Base-by-base conservation (phyloP, 2,797 vertebrate genomes). In the Myotis pilosus region DNA sequence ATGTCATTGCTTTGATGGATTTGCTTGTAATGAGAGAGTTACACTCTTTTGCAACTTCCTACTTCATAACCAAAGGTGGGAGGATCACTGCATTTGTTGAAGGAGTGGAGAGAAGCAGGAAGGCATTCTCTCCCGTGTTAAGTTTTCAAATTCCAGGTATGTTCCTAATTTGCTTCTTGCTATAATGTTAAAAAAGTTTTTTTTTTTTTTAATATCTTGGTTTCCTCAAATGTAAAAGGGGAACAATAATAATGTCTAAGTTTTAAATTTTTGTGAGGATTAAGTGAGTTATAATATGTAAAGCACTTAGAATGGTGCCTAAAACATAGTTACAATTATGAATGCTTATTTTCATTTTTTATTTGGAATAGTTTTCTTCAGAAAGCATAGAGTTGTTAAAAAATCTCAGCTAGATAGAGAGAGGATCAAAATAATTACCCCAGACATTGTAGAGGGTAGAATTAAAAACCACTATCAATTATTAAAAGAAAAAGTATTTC, bases 401-500 rank as follows among this genome's bases (percentile, higher is more conserved):
- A 91, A 91, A 19, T 36, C 36, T 90, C 38, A 89, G 22, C 64
- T 83, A 89, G 66, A 44, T 20, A 71, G 20, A 85, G 33, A 82
- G 80, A 60, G 36, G 12, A 94, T 90, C 74, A 95, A 71, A 64
- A 55, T 92, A 91, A 93, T 90, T 71, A 72, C n/a, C 10, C 19
- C 2, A 5, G 33, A 22, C 49, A 53, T 71, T 89, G 47, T 60
- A 84, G 22, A 92, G 19, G 16, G 23, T 72, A 44, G 36, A 91
- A 78, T 89, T 79, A 49, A 72, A 79, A 75, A 92, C 12, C 10
- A 38, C 22, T 53, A 30, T 25, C 92, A 93, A 75, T 87, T 87
- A 96, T 55, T 95, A 84, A 93, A 92, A 92, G 36, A 88, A 80
- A 93, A 85, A 16, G 4, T 89, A 74, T 74, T 93, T 94, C 74